Conservation (phyloP, 2,113 vertebrate genomes). For the Neodontobutis hainanensis region DNA sequence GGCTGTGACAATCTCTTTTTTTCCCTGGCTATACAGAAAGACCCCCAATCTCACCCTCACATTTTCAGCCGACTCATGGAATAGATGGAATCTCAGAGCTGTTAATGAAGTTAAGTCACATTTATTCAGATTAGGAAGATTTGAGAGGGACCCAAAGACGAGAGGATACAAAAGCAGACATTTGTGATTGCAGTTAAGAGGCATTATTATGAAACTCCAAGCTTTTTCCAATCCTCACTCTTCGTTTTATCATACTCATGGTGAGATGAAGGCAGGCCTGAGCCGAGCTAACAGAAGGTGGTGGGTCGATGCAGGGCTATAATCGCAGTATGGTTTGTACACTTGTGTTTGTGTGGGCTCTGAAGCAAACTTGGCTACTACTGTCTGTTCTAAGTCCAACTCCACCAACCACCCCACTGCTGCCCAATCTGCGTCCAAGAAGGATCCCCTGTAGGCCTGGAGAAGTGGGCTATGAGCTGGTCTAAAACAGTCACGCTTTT, state of each 20-base stretch:
- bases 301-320: constrained; percentile 49
- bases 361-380: constrained; percentile 54
- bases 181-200: constrained; percentile 23
- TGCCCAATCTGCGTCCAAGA: constrained; percentile 45
- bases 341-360: constrained; percentile 20
- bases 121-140: neutral
- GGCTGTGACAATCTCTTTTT: neutral
- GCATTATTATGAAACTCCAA: constrained; percentile 26
- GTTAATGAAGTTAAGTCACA: constrained; percentile 1
- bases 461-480: constrained; percentile 36
- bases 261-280: constrained; percentile 45
- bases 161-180: too few relatives aligned
- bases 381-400: constrained; percentile 49
- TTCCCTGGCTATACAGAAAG: neutral
- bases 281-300: constrained; percentile 64
- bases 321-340: constrained; percentile 52
- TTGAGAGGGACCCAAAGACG: constrained; percentile 25
- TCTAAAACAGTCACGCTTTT: constrained; percentile 19
- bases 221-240: constrained; percentile 48
- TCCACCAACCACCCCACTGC: constrained; percentile 64
- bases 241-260: constrained; percentile 52
- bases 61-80: too few relatives aligned
- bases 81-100: too few relatives aligned
- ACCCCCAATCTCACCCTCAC: too few relatives aligned
- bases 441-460: constrained; percentile 32